Conservation (phyloP, 37 sponge, comb jelly and placozoan genomes). For the Geodia barretti region DNA sequence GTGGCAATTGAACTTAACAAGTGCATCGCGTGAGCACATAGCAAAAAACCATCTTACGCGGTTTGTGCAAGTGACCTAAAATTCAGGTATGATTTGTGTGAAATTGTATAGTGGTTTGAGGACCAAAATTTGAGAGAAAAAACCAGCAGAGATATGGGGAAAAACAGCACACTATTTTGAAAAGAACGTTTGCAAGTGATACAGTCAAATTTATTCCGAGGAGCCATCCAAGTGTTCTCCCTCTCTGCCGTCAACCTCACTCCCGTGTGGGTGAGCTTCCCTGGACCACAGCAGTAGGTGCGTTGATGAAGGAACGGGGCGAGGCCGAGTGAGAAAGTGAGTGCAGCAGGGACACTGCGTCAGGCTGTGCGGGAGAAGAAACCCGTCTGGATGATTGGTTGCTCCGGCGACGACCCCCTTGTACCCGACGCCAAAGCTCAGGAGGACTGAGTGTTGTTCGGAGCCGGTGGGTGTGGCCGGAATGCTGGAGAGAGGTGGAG, state of each 20-base stretch:
- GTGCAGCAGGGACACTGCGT: background rate
- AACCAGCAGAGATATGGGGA: no score
- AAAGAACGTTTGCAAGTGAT: background rate
- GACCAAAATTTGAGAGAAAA: no score
- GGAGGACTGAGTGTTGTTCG: background rate
- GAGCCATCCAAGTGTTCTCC: background rate
- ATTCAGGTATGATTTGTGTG: no score
- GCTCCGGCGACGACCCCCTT: slow-evolving; percentile 23
- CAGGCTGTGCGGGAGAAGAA: slow-evolving; percentile 24
- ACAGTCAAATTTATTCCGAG: background rate
- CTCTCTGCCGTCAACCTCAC: background rate
- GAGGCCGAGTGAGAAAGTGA: background rate
- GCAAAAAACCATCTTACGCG: no score
- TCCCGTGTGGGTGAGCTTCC: background rate
- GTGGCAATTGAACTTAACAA: no score
- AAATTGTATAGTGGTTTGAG: no score
- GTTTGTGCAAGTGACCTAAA: no score
- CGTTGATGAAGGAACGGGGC: background rate
- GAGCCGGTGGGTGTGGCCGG: background rate
- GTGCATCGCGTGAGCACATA: no score
- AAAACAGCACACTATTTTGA: background rate
- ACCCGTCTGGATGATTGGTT: slow-evolving; percentile 12
- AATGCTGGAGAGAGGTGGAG: background rate
- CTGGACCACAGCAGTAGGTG: slow-evolving; percentile 41
- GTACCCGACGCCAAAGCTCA: slow-evolving; percentile 49